These are phyloP conservation scores for Thera britannica DNA, from an alignment of 2,888 invertebrate genomes.

Conservation along the genomic window DNA sequence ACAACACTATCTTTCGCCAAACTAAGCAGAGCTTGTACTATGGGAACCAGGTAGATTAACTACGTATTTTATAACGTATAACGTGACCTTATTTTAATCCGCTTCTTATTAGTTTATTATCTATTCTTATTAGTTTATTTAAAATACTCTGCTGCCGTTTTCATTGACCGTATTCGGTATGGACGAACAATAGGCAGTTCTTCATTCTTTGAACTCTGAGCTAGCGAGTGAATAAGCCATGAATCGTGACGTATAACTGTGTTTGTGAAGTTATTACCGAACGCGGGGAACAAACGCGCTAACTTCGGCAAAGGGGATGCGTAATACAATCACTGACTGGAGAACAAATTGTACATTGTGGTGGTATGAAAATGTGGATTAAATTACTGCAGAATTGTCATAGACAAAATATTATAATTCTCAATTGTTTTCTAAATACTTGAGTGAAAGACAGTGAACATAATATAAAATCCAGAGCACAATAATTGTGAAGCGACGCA, in stretches of 20 bases:
- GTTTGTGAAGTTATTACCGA: constrained; percentile 57
- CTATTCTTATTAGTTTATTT: too few species aligned
- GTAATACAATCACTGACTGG: constrained; percentile 41
- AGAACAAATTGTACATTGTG: constrained; percentile 33
- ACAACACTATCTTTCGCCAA: too few species aligned
- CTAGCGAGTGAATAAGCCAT: constrained; percentile 47
- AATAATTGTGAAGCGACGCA: too few species aligned
- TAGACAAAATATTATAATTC: background rate
- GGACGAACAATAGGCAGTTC: constrained; percentile 3
- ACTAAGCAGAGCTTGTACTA: too few species aligned
- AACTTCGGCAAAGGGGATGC: constrained; percentile 44
- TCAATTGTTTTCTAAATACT: background rate
- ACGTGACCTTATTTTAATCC: too few species aligned
- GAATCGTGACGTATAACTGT: constrained; percentile 52
- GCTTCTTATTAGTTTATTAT: too few species aligned
- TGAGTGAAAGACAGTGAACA: background rate
- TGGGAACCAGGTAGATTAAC: too few species aligned
- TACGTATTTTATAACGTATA: too few species aligned
- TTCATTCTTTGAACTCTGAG: constrained; percentile 6
- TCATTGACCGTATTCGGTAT: background rate
- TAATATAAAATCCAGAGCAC: background rate
- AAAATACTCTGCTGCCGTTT: too few species aligned
- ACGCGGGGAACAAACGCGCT: constrained; percentile 49
- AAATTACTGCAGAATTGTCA: constrained; percentile 1
- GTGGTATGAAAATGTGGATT: too few species aligned